Evolutionary conservation across 2,888 invertebrate species (phyloP).

Genomic region (Tryphoninae sp.): DNA sequence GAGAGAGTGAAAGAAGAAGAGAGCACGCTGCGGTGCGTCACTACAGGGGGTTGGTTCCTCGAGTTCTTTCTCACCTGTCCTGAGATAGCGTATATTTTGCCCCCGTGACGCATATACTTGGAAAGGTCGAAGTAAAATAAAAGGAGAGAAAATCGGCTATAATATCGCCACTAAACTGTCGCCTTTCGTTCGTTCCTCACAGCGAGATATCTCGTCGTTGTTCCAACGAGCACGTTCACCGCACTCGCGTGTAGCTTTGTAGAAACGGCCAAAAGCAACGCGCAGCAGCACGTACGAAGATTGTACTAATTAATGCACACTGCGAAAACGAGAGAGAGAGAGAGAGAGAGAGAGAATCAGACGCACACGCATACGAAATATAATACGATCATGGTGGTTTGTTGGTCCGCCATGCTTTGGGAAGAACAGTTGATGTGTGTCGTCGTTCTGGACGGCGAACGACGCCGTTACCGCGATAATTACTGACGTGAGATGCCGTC

Average conservation of each 20-base stretch:
- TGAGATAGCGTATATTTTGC: conserved; percentile 42
- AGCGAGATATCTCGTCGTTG: conserved; percentile 63
- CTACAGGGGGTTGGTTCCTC: conserved; percentile 26
- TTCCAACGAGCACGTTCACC: conserved; percentile 30
- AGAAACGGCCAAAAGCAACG: conserved; percentile 18
- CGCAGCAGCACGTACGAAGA: conserved; percentile 74
- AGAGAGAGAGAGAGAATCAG: not conserved
- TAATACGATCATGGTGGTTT: conserved; percentile 26
- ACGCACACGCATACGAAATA: conserved; percentile 1
- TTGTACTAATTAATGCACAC: conserved; percentile 78
- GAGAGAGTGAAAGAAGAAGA: not conserved
- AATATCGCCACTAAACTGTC: conserved; percentile 43
- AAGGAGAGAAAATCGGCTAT: not conserved
- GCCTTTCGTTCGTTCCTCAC: conserved; percentile 32
- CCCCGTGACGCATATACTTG: conserved; percentile 42
- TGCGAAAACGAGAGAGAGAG: conserved; percentile 36
- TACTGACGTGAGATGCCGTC: conserved; percentile 73
- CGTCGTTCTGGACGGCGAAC: conserved; percentile 66
- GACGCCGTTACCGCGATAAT: conserved; percentile 76
- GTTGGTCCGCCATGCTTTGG: conserved; percentile 56
- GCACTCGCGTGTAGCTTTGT: conserved; percentile 61
- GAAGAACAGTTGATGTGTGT: conserved; percentile 68
- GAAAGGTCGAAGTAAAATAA: conserved; percentile 13
- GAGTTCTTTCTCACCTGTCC: conserved; percentile 52
- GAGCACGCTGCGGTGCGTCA: conserved; percentile 31